These are phyloP conservation scores for Pseudomyrmex cubaensis DNA, from an alignment of 1,140 invertebrate genomes.

Conservation along the genomic window DNA sequence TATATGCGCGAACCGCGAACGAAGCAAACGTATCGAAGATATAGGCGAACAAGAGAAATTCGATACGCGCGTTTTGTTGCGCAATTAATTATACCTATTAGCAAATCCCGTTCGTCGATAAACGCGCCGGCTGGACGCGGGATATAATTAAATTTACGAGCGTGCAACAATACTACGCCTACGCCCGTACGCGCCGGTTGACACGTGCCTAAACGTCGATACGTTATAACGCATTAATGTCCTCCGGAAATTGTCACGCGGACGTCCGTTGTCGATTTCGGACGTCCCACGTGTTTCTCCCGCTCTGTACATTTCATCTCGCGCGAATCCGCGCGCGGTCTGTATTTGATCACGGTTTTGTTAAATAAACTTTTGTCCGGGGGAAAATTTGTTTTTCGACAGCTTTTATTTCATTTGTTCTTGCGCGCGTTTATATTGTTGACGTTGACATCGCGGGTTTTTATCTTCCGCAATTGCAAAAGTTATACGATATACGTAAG, in stretches of 20 bases:
- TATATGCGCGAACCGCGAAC: not conserved
- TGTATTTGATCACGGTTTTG: not conserved
- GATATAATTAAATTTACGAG: slow-evolving; percentile 69
- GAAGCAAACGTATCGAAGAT: slow-evolving; percentile 22
- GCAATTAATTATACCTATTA: slow-evolving; percentile 73
- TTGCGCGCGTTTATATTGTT: too few species aligned
- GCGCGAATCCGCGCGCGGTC: not conserved
- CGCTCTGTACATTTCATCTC: not conserved
- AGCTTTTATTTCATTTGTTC: too few species aligned
- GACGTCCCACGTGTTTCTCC: not conserved
- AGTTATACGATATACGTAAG: too few species aligned
- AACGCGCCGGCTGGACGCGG: slow-evolving; percentile 37
- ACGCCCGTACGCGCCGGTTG: slow-evolving; percentile 7
- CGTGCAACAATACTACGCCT: slow-evolving; percentile 59
- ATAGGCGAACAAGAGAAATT: slow-evolving; percentile 4
- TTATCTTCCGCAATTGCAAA: too few species aligned
- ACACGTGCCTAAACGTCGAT: slow-evolving; percentile 61
- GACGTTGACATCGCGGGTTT: too few species aligned
- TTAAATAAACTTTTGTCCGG: not conserved
- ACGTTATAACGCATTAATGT: slow-evolving; percentile 57
- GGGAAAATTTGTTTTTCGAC: too few species aligned
- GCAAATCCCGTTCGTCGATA: slow-evolving; percentile 64
- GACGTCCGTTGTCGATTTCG: slow-evolving; percentile 16
- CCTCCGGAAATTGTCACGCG: slow-evolving; percentile 54
- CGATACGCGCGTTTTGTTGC: slow-evolving; percentile 66